Percentiles rank a stretch among this genome's conserved stretches.
Conservation (phyloP, 1,140 invertebrate species). For the Bombus confusus region DNA sequence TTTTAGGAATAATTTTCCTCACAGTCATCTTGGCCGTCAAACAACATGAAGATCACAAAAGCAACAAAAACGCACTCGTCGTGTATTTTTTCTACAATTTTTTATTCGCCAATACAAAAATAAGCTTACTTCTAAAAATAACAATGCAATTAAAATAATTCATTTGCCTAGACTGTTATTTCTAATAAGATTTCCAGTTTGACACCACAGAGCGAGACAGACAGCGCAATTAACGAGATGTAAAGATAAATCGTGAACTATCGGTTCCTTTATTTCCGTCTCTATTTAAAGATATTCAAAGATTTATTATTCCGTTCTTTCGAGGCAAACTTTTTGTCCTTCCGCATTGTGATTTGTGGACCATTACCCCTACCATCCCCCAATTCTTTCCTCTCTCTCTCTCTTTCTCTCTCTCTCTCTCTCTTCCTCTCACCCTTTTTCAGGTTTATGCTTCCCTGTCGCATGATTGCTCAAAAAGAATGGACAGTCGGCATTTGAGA, state of each 20-base stretch:
- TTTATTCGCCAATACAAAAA: no score
- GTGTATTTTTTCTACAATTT: no score
- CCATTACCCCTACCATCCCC: constrained; percentile 40
- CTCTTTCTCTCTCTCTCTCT: background rate
- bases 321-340: constrained; percentile 47
- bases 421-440: background rate
- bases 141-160: background rate
- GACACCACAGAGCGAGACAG: background rate
- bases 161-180: background rate
- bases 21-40: no score
- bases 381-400: background rate
- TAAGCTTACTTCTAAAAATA: background rate
- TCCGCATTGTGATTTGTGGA: constrained; percentile 61
- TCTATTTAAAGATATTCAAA: constrained; percentile 66
- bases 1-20: no score
- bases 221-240: constrained; percentile 10
- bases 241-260: constrained; percentile 25
- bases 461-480: constrained; percentile 47
- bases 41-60: no score
- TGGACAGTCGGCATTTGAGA: constrained; percentile 14
- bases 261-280: no score
- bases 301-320: constrained; percentile 60
- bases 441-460: constrained; percentile 10
- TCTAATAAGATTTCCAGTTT: background rate
- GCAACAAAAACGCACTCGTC: no score